Conservation (phyloP, 2,888 invertebrate species). For the Troides helena region DNA sequence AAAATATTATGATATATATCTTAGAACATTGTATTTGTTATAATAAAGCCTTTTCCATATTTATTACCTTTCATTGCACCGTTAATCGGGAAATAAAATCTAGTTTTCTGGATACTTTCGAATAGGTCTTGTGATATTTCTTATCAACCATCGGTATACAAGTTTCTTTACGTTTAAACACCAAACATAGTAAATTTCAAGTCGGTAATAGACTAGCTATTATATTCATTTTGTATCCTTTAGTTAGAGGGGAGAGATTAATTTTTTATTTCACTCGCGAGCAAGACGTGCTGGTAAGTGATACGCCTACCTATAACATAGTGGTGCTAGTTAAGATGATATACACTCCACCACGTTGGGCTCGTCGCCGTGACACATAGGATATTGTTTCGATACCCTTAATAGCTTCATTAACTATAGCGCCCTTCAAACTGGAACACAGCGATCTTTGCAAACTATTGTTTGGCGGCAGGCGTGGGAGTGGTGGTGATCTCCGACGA, state of each 20-base stretch:
- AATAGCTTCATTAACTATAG: no score
- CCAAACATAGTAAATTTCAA: background rate
- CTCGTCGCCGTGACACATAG: no score
- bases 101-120: slow-evolving; percentile 21
- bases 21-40: background rate
- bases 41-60: background rate
- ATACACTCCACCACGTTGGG: no score
- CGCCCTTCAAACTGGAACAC: no score
- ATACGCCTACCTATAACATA: no score
- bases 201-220: background rate
- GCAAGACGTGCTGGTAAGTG: no score
- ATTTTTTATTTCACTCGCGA: slow-evolving; percentile 28
- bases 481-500: no score
- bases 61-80: background rate
- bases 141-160: slow-evolving; percentile 12
- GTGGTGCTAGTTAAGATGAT: no score
- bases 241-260: slow-evolving; percentile 38
- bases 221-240: slow-evolving; percentile 33
- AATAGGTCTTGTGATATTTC: slow-evolving; percentile 21
- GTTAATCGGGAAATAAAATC: background rate
- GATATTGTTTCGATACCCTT: no score
- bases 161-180: slow-evolving; percentile 19
- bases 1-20: background rate
- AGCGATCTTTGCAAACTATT: no score
- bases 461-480: no score